Conservation (phyloP, 2,113 vertebrate species). For the Ameiurus melas region DNA sequence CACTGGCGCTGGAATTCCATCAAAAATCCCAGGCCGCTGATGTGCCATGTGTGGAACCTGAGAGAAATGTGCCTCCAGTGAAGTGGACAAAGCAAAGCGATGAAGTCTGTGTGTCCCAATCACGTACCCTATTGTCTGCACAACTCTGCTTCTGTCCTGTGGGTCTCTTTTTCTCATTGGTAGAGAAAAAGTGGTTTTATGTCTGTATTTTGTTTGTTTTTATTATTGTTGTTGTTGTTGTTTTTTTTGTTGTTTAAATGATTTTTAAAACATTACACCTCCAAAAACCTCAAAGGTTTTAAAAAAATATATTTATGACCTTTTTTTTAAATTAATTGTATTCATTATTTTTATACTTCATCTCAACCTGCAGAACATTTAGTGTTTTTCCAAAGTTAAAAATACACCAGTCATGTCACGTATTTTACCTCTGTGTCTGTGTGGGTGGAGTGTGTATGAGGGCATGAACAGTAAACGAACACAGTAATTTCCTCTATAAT, state of each 20-base stretch:
- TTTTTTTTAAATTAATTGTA: conserved; percentile 27
- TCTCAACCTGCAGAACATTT: conserved; percentile 40
- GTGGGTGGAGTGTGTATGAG: neutral
- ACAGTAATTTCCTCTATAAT: neutral
- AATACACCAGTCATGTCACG: conserved; percentile 15
- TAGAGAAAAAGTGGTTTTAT: conserved; percentile 24
- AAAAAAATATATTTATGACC: conserved; percentile 4
- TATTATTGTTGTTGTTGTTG: conserved; percentile 49
- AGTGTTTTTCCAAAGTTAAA: conserved; percentile 46
- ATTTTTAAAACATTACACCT: conserved; percentile 34
- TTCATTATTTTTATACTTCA: conserved; percentile 22
- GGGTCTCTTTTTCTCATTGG: conserved; percentile 30
- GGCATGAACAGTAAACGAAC: conserved; percentile 3
- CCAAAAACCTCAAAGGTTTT: conserved; percentile 36
- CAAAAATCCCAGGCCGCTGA: conserved; percentile 18
- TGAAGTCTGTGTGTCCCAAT: conserved; percentile 44
- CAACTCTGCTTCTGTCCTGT: conserved; percentile 47
- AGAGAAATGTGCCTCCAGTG: conserved; percentile 27
- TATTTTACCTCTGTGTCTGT: conserved; percentile 12
- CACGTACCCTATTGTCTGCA: conserved; percentile 36
- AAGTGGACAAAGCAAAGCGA: conserved; percentile 53
- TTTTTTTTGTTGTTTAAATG: neutral
- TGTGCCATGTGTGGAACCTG: conserved; percentile 34
- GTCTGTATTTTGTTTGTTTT: conserved; percentile 35
- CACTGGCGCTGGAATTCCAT: conserved; percentile 14